phyloP scores from a whole-genome alignment of 2,888 invertebrate genomes.

The Apomyelois bistriatella region DNA sequence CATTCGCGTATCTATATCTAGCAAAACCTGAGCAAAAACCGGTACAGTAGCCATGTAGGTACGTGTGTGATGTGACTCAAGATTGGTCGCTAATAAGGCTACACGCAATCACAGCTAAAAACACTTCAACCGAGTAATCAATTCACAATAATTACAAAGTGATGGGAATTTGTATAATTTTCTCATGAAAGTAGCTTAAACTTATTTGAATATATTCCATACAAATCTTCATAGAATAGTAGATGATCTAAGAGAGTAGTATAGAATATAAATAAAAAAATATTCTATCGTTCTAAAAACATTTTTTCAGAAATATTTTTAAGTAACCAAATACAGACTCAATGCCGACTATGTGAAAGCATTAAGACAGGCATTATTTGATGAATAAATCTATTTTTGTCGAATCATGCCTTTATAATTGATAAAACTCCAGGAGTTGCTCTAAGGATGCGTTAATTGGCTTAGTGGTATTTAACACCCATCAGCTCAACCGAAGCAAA shows the following conservation, averaged over 20 bases:
- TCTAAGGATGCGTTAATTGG: constrained; percentile 27
- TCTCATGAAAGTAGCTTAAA: background rate
- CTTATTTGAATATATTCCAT: background rate
- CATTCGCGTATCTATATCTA: background rate
- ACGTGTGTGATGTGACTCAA: background rate
- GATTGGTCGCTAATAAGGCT: constrained; percentile 2
- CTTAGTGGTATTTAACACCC: constrained; percentile 25
- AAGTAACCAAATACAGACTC: too few relatives aligned
- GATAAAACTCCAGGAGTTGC: constrained; percentile 26
- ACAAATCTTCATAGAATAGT: too few relatives aligned
- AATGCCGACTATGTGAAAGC: too few relatives aligned
- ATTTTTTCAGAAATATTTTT: too few relatives aligned
- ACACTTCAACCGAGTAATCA: constrained; percentile 1
- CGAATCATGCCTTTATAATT: constrained; percentile 58
- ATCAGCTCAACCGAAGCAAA: constrained; percentile 20
- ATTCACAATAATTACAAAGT: constrained; percentile 1
- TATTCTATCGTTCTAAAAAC: too few relatives aligned
- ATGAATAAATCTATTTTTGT: constrained; percentile 27
- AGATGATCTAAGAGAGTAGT: too few relatives aligned
- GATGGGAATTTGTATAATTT: constrained; percentile 4
- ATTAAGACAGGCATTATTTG: too few relatives aligned
- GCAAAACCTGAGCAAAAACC: constrained; percentile 9
- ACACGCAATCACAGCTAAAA: constrained; percentile 1
- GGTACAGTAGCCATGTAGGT: constrained; percentile 5
- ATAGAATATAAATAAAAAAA: too few relatives aligned